These are phyloP conservation scores for Halcyon smyrnensis DNA, from an alignment of 2,797 vertebrate genomes.

Conservation along the genomic window DNA sequence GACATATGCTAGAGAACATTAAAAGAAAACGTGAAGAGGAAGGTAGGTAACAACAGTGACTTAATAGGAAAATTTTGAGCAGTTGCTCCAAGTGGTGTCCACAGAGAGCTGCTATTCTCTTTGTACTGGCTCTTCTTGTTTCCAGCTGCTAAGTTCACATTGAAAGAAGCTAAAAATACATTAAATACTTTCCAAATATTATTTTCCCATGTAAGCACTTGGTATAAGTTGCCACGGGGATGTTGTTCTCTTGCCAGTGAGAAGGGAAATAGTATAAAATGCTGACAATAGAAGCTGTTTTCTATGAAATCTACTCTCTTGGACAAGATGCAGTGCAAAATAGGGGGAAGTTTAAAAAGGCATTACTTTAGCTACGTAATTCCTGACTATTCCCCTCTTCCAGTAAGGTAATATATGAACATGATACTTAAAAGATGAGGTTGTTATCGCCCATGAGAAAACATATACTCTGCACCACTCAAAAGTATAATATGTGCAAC, in stretches of 20 bases:
- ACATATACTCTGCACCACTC: not conserved
- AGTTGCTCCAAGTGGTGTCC: not conserved
- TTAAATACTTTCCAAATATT: constrained; percentile 36
- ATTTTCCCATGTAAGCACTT: constrained; percentile 11
- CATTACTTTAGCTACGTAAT: not conserved
- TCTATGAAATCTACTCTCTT: not conserved
- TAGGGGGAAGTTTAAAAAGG: not conserved
- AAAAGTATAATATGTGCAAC: not conserved
- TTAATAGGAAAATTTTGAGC: not conserved
- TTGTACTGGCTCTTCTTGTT: not conserved
- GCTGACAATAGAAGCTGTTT: not conserved
- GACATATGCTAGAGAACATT: not conserved
- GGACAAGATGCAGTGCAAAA: not conserved
- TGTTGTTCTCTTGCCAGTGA: not conserved
- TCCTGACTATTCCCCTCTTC: not conserved
- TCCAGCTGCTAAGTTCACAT: constrained; percentile 41
- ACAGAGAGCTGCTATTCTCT: not conserved
- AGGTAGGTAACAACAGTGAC: not conserved
- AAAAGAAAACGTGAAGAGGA: not conserved
- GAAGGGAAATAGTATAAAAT: not conserved
- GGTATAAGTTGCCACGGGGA: not conserved
- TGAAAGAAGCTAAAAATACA: constrained; percentile 41
- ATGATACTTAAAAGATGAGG: not conserved
- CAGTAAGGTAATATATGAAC: not conserved
- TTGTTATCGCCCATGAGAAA: not conserved